Base-by-base conservation (phyloP, 2,888 invertebrate species). In the Aleiodes leptofemur region DNA sequence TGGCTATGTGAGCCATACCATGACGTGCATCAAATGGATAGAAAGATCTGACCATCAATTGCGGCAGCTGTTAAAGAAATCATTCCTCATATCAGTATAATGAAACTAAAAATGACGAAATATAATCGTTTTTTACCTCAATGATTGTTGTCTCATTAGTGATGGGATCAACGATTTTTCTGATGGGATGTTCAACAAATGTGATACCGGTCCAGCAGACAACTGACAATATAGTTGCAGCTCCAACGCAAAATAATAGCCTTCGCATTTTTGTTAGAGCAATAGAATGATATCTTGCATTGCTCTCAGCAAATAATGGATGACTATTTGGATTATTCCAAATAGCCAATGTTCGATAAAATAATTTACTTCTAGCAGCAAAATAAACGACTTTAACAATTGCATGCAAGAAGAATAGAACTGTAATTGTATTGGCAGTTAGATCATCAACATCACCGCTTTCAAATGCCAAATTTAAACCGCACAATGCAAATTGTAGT, bases 301-400 rank as follows among this genome's bases (percentile, higher is more conserved):
- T 95, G 0, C 96, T 96, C 87, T 96, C 96, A 64, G 95, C 93
- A 87, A 96, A 96, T 55, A 96, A 88, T 0, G 96, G 96, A 90
- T 96, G 96, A 72, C 94, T 93, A 88, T 96, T 96, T 0, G 94
- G 93, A 89, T 95, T 95, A 87, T 96, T 96, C 96, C 96, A 96
- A 77, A 95, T 93, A 43, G 94, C 94, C 55, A 96, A 88, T 0
- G 95, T 95, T 84, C 96, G 93, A 90, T 95, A 95, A 84, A 95
- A 94, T 74, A 93, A 91, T 85, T 95, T 95, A 29, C 94, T 93
- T 80, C 94, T 93, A 5, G 94, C 82, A 0, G 94, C 96, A 83
- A 96, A 94, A 88, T 95, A 96, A 11, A 92, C 79, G 80, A 94
- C 90, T 88, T 96, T 96, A 50, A 95, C 94, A 51, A 96, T 85